phyloP scores from a whole-genome alignment of 2,797 vertebrate genomes.

The Enteromius viviparus region DNA sequence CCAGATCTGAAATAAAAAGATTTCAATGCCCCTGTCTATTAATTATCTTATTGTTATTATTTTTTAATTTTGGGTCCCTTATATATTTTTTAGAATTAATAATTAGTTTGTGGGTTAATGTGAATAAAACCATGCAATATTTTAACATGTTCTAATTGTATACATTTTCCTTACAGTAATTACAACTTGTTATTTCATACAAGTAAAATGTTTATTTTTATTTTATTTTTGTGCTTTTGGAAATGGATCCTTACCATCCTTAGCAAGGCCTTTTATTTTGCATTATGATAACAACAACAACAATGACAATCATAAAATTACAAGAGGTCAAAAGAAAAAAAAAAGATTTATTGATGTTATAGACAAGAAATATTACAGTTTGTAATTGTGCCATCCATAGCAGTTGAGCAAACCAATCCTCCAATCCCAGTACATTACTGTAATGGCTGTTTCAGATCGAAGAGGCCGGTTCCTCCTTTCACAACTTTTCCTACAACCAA shows the following conservation, averaged over 20 bases:
- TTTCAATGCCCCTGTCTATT: no score
- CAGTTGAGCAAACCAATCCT: not conserved
- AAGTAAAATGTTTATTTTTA: no score
- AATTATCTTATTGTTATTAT: no score
- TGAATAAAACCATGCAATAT: not conserved
- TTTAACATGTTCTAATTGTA: not conserved
- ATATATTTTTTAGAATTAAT: not conserved
- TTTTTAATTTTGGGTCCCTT: not conserved
- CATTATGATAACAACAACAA: not conserved
- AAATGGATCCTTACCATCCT: not conserved
- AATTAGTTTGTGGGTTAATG: not conserved
- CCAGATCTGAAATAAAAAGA: no score
- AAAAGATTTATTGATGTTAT: not conserved
- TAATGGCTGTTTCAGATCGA: constrained; percentile 95
- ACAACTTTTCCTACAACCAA: constrained; percentile 94
- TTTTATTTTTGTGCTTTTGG: not conserved
- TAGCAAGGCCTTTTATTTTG: not conserved
- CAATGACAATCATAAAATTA: not conserved
- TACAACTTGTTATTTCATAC: not conserved
- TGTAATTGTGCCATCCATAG: not conserved
- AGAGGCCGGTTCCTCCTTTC: constrained; percentile 93
- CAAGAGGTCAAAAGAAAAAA: not conserved
- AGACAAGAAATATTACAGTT: not conserved
- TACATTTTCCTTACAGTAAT: not conserved
- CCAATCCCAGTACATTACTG: constrained; percentile 63